Base-by-base conservation (phyloP, 2,797 vertebrate species). In the Xenentodon cancila region DNA sequence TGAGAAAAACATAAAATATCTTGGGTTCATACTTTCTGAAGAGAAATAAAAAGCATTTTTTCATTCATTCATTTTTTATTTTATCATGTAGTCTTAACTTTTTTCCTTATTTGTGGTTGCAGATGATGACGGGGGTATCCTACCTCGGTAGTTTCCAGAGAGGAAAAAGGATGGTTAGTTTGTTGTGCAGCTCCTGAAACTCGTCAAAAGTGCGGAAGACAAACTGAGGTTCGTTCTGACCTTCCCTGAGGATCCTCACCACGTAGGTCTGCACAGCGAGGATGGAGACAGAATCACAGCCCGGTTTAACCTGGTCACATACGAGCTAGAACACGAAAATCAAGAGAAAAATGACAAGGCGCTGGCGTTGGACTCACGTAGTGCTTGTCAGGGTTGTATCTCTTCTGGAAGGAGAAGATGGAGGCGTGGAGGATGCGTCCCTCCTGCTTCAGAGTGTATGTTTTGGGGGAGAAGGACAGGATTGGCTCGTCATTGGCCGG, bases 301-400 rank as follows among this genome's bases (percentile, higher is more conserved):
- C 49, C 30, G 12, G 5, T 6, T 57, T 46, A 17, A 13, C 11
- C 34, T 9, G 7, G 30, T 3, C 7, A 9, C 34, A 12, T 6
- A 1, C 8, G 9, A 7, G 9, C 4, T 6, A 6, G 32, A 32
- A 9, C 32, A 32, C 32, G 32, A 32, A 1, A 9, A 9, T 25
- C 3, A 25, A 5, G 25, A 25, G 25, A 5, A 25, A 25, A 3
- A 25, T 5, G 25, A 25, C 25, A 25, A 25, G 3, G 16, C 1
- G 9, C 0, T 8, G 34, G 9, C 4, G 1, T 5, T 7, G 27
- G 5, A 58, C 96, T 94, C 78, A 99, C 98, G 11, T 99, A 99
- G 73, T 98, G 95, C 84, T 99, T 99, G 84, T 99, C 98, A 17
- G 98, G 98, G 82, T 94, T 99, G 90, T 99, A 99, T 93, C 96